A percentile compares a stretch with the other conserved stretches of the same genome.
Evolutionary conservation across 2,113 vertebrate species (phyloP).

Genomic region (Crotalus viridis): DNA sequence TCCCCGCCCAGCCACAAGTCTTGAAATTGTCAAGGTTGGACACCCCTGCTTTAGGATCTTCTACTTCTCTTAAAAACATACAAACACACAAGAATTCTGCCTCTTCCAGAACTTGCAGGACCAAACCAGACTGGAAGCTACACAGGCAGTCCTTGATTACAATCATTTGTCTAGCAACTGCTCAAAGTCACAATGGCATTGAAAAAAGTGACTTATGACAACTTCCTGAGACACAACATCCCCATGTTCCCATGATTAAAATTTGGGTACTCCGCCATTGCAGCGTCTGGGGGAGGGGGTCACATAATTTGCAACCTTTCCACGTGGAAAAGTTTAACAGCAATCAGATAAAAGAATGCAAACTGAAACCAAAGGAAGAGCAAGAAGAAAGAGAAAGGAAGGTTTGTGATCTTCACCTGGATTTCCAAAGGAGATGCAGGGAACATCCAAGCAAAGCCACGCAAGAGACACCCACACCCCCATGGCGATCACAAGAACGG

Average conservation of each 20-base stretch:
- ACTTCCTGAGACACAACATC: too few species aligned
- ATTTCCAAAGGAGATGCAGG: too few species aligned
- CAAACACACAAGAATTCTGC: not conserved
- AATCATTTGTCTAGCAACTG: not conserved
- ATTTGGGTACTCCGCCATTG: too few species aligned
- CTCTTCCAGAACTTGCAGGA: not conserved
- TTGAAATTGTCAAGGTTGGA: too few species aligned
- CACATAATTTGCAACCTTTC: not conserved
- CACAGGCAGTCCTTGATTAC: not conserved
- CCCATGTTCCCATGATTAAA: too few species aligned
- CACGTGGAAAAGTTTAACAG: rapidly evolving
- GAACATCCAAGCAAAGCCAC: not conserved
- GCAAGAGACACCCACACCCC: not conserved
- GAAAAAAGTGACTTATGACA: not conserved
- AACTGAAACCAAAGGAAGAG: not conserved
- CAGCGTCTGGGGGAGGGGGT: too few species aligned
- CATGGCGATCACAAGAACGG: not conserved
- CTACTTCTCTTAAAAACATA: not conserved
- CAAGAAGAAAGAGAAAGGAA: not conserved
- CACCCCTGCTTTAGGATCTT: not conserved
- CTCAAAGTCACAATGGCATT: not conserved
- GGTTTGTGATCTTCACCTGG: not conserved
- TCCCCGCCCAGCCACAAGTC: too few species aligned
- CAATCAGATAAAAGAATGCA: not conserved
- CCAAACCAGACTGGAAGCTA: not conserved